These are phyloP conservation scores for Acanthochromis polyacanthus DNA, from an alignment of 2,113 vertebrate genomes.

Conservation along the genomic window DNA sequence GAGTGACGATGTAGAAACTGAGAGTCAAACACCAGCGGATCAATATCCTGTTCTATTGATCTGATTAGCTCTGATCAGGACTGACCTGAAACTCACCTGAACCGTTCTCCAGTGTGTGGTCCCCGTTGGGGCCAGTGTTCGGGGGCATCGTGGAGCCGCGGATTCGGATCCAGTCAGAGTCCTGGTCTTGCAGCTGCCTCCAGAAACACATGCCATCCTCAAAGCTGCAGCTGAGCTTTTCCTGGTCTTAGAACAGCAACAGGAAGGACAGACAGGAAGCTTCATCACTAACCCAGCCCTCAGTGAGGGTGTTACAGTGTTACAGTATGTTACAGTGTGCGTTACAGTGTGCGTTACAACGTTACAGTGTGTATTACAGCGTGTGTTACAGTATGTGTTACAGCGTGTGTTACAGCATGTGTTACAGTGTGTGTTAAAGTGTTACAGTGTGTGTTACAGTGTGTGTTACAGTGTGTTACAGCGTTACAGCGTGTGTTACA, in stretches of 20 bases:
- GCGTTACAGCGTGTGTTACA: too few species aligned
- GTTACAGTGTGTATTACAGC: too few species aligned
- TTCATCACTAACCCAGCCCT: too few species aligned
- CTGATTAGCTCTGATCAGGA: too few species aligned
- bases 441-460: too few species aligned
- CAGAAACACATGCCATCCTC: constrained; percentile 92
- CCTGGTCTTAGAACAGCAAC: constrained; percentile 81
- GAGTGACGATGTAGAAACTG: constrained; percentile 93
- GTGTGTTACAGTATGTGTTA: too few species aligned
- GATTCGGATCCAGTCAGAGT: constrained; percentile 88
- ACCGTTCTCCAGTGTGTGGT: constrained; percentile 90
- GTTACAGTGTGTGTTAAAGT: too few species aligned
- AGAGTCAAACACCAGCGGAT: neutral
- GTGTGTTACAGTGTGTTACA: too few species aligned
- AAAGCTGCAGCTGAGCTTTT: constrained; percentile 91
- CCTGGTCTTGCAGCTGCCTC: constrained; percentile 84
- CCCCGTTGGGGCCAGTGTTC: constrained; percentile 86
- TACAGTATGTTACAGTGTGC: too few species aligned
- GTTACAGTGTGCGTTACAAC: too few species aligned
- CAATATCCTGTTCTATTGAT: neutral
- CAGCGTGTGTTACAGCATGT: too few species aligned
- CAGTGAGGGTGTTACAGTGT: too few species aligned
- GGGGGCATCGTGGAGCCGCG: constrained; percentile 79
- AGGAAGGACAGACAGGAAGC: neutral
- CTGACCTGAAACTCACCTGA: constrained; percentile 83